Evolutionary conservation across 2,797 vertebrate genomes (phyloP).

Genomic region (Jordanella pulchra): DNA sequence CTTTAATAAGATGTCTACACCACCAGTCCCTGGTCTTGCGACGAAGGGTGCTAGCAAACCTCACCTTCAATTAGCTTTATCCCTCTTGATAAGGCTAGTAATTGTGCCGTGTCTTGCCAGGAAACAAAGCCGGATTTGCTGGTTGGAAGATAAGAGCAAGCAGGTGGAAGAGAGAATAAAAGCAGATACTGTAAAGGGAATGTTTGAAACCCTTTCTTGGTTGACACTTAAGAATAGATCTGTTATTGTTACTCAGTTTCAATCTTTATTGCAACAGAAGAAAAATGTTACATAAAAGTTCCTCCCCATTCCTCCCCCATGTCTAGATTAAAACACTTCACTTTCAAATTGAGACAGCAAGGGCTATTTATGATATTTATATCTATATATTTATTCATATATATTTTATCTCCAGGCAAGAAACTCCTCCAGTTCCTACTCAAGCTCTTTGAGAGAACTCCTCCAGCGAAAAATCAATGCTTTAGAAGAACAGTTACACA

Average conservation of each 20-base stretch:
- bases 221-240: not conserved
- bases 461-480: constrained; percentile 83
- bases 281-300: not conserved
- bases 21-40: constrained; percentile 33
- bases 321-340: not conserved
- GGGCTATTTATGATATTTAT: not conserved
- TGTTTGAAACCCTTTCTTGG: constrained; percentile 14
- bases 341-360: not conserved
- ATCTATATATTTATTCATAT: not conserved
- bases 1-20: constrained; percentile 53
- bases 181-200: constrained; percentile 5
- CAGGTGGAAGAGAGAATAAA: constrained; percentile 29
- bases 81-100: constrained; percentile 74
- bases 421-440: constrained; percentile 84
- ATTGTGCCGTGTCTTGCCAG: constrained; percentile 59
- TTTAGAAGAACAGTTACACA: constrained; percentile 83
- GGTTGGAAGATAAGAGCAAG: constrained; percentile 51
- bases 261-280: not conserved
- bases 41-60: constrained; percentile 36
- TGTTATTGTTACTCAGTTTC: not conserved
- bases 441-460: constrained; percentile 82
- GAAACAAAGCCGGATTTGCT: constrained; percentile 77
- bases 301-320: not conserved
- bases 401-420: constrained; percentile 62
- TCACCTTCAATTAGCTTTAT: constrained; percentile 77